Percentiles rank a stretch among this genome's conserved stretches.
phyloP scores from a whole-genome alignment of 2,888 invertebrate genomes.

The Hemithea aestivaria region DNA sequence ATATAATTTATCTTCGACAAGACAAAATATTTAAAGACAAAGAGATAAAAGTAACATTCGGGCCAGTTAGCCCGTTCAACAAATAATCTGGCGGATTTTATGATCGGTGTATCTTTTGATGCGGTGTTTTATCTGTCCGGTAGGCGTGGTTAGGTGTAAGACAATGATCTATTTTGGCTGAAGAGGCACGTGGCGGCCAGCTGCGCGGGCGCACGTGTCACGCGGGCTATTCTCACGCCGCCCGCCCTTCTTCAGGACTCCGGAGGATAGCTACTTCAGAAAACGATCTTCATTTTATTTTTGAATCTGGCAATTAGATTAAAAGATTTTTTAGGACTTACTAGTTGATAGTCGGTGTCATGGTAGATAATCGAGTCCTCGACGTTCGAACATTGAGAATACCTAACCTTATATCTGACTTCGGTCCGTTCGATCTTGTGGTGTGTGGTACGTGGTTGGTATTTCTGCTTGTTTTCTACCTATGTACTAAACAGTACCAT shows the following conservation, averaged over 20 bases:
- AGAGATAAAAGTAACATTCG: slow-evolving; percentile 40
- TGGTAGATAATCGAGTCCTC: too few relatives aligned
- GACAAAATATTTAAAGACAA: slow-evolving; percentile 30
- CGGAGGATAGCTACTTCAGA: slow-evolving; percentile 9
- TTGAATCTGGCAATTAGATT: too few relatives aligned
- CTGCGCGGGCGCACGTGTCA: slow-evolving; percentile 74
- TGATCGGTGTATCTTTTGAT: slow-evolving; percentile 63
- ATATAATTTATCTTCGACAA: slow-evolving; percentile 16
- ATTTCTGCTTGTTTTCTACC: too few relatives aligned
- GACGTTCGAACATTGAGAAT: too few relatives aligned
- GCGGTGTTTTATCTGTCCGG: slow-evolving; percentile 72
- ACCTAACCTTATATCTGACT: too few relatives aligned
- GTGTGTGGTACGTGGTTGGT: too few relatives aligned
- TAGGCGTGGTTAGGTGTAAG: slow-evolving; percentile 66
- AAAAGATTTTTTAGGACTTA: too few relatives aligned
- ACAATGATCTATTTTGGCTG: slow-evolving; percentile 77
- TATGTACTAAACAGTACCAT: too few relatives aligned
- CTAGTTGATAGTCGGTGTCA: too few relatives aligned
- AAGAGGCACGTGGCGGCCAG: slow-evolving; percentile 74
- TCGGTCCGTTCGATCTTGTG: too few relatives aligned
- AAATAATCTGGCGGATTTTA: slow-evolving; percentile 61
- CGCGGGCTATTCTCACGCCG: slow-evolving; percentile 56
- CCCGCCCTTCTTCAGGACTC: slow-evolving; percentile 50
- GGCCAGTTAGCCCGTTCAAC: slow-evolving; percentile 35
- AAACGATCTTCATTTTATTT: too few relatives aligned